Conservation (phyloP, 2,797 vertebrate genomes). For the Enteromius paludinosus region DNA sequence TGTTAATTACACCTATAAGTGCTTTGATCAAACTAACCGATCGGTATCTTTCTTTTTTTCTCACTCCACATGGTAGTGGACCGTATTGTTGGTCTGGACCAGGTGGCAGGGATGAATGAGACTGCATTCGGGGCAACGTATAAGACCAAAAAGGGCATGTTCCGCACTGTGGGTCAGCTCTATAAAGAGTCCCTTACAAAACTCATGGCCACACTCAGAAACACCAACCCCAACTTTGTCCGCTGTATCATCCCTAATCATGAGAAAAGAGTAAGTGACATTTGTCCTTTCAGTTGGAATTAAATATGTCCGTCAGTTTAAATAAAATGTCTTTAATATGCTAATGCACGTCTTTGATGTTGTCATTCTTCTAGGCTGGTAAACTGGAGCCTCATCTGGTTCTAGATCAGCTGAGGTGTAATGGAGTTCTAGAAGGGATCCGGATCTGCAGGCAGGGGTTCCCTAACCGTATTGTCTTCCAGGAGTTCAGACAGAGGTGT, state of each 20-base stretch:
- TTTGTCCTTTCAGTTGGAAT: not conserved
- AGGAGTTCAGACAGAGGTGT: constrained; percentile 96
- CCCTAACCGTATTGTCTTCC: constrained; percentile 97
- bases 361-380: constrained; percentile 80
- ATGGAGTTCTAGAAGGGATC: constrained; percentile 94
- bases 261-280: constrained; percentile 88
- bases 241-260: constrained; percentile 99
- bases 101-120: constrained; percentile 96
- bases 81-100: constrained; percentile 96
- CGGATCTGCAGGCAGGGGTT: constrained; percentile 97
- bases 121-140: constrained; percentile 93
- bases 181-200: constrained; percentile 98
- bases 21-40: not conserved
- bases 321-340: not conserved
- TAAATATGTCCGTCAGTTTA: not conserved
- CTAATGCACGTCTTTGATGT: not conserved
- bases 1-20: not conserved
- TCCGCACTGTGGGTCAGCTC: constrained; percentile 95
- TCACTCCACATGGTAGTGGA: constrained; percentile 81
- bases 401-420: constrained; percentile 94
- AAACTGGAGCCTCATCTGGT: constrained; percentile 95
- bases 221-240: constrained; percentile 98
- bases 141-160: constrained; percentile 99
- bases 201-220: constrained; percentile 95
- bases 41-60: constrained; percentile 26